Evolutionary conservation across 2,113 vertebrate species (phyloP).

Genomic region (Recurvirostra avosetta): DNA sequence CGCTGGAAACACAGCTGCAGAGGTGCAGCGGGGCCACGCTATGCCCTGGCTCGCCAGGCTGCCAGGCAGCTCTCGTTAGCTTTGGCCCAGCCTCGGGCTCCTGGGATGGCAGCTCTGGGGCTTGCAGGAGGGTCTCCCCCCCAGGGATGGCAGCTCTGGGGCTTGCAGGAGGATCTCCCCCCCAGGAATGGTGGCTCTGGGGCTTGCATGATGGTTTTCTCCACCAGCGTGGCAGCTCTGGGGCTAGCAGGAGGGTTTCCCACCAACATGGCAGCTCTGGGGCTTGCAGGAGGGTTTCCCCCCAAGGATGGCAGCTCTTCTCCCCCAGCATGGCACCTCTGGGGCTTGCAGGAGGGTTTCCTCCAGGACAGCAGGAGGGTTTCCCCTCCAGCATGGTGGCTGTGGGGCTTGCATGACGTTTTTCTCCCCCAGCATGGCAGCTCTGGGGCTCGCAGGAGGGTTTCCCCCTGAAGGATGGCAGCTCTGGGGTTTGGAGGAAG

Average conservation of each 20-base stretch:
- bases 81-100: neutral
- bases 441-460: neutral
- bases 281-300: neutral
- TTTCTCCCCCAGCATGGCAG: neutral
- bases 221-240: neutral
- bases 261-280: neutral
- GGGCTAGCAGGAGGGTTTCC: neutral
- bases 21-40: fast-evolving
- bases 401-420: neutral
- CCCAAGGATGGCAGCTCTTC: no score
- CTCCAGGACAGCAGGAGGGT: neutral
- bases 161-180: neutral
- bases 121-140: neutral
- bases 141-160: neutral
- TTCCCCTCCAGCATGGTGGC: neutral
- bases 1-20: neutral
- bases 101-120: no score
- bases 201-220: neutral
- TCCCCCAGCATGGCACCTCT: neutral
- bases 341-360: neutral
- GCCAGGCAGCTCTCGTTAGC: neutral
- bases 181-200: neutral
- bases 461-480: neutral
- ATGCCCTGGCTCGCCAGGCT: neutral
- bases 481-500: neutral